Conservation (phyloP, 1,140 invertebrate genomes). For the Drosophila mauritiana region DNA sequence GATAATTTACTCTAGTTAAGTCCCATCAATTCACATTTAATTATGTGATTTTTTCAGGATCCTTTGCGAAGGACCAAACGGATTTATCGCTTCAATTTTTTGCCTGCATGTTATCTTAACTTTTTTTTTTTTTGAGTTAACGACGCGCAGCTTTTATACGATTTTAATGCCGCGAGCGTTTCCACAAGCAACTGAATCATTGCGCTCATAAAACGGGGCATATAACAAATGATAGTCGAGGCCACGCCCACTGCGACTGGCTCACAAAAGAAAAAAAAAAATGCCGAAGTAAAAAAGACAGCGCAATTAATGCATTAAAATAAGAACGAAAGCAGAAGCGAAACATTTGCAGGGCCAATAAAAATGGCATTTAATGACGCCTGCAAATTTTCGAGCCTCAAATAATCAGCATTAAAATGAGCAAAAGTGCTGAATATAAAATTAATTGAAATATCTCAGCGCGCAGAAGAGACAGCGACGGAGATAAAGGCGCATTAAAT, state of each 20-base stretch:
- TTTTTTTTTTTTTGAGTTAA: slow-evolving; percentile 50
- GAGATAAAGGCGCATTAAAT: background rate
- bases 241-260: slow-evolving; percentile 35
- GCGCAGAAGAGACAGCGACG: background rate
- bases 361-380: slow-evolving; percentile 72
- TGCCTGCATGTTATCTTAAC: no score
- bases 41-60: no score
- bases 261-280: background rate
- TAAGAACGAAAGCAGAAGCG: slow-evolving; percentile 17
- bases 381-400: slow-evolving; percentile 70
- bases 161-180: slow-evolving; percentile 71
- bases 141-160: slow-evolving; percentile 73
- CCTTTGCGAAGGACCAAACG: no score
- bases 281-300: slow-evolving; percentile 4
- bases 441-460: slow-evolving; percentile 50
- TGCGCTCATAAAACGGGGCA: slow-evolving; percentile 55
- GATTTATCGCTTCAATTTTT: slow-evolving; percentile 8
- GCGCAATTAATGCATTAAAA: slow-evolving; percentile 79
- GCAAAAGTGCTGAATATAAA: slow-evolving; percentile 40
- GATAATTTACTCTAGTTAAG: no score
- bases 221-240: slow-evolving; percentile 64
- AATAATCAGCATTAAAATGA: slow-evolving; percentile 72
- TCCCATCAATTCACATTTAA: no score
- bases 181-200: slow-evolving; percentile 15
- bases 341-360: slow-evolving; percentile 69